These are phyloP conservation scores for Actenoides lindsayi DNA, from an alignment of 2,113 vertebrate genomes.

Conservation along the genomic window DNA sequence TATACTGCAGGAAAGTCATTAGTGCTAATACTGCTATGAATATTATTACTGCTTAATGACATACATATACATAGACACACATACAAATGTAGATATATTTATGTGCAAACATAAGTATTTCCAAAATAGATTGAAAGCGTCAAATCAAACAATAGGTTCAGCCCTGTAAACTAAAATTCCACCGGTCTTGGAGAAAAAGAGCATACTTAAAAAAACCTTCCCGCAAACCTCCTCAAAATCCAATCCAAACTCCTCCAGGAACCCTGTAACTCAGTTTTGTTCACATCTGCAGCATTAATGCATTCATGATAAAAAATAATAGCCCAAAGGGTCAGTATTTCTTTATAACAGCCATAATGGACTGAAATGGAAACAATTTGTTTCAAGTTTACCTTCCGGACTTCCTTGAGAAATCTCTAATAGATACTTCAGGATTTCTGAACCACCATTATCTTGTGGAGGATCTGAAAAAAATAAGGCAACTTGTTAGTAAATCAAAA, in stretches of 20 bases:
- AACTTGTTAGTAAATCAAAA: background rate
- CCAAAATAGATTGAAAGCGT: background rate
- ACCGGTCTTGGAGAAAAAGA: background rate
- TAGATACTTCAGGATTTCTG: conserved; percentile 91
- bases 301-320: background rate
- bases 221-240: background rate
- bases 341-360: background rate
- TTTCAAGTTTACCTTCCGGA: conserved; percentile 83
- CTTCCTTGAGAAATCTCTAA: conserved; percentile 92
- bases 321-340: background rate
- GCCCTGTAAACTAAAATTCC: background rate
- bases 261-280: background rate
- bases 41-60: background rate
- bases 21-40: background rate
- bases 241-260: background rate
- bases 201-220: background rate
- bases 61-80: background rate
- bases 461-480: conserved; percentile 79
- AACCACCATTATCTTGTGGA: conserved; percentile 93
- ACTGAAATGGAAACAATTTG: background rate
- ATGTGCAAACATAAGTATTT: background rate
- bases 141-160: background rate
- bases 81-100: background rate
- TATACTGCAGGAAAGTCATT: background rate
- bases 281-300: background rate